A percentile compares a stretch with the other conserved stretches of the same genome.
Conservation (phyloP, 2,888 invertebrate genomes). For the Pristionchus japonicus region DNA sequence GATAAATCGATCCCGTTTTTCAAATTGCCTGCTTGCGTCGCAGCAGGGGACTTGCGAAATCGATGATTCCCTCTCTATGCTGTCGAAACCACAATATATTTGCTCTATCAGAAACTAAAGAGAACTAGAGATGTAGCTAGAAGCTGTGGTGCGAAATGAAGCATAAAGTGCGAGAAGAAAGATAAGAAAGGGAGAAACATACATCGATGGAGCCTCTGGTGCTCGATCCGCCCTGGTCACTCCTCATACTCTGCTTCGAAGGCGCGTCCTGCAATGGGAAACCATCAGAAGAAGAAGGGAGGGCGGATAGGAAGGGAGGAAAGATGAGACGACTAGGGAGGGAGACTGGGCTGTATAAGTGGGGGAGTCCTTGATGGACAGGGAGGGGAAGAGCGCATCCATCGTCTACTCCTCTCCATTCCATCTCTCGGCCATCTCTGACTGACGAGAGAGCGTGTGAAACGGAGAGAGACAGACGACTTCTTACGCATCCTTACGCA, state of each 20-base stretch:
- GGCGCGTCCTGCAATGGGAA: slow-evolving; percentile 12
- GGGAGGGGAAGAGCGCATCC: neutral
- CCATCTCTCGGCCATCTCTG: too few relatives aligned
- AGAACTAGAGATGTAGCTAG: neutral
- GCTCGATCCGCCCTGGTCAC: slow-evolving; percentile 3
- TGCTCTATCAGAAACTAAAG: neutral
- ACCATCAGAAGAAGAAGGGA: neutral
- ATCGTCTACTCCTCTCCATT: too few relatives aligned
- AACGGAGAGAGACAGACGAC: too few relatives aligned
- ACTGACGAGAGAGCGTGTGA: neutral
- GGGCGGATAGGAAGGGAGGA: neutral
- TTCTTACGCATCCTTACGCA: too few relatives aligned
- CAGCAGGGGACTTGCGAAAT: neutral
- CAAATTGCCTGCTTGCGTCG: neutral
- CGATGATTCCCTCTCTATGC: neutral
- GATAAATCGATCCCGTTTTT: neutral
- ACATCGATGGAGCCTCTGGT: slow-evolving; percentile 16
- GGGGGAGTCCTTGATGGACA: slow-evolving; percentile 25
- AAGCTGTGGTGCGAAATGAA: neutral
- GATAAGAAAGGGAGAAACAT: neutral
- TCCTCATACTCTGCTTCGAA: neutral
- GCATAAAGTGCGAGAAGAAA: neutral
- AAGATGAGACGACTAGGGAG: slow-evolving; percentile 18
- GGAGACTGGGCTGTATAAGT: slow-evolving; percentile 13
- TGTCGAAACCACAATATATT: neutral